Conservation (phyloP, 2,797 vertebrate species). For the Craterocephalus amniculus region DNA sequence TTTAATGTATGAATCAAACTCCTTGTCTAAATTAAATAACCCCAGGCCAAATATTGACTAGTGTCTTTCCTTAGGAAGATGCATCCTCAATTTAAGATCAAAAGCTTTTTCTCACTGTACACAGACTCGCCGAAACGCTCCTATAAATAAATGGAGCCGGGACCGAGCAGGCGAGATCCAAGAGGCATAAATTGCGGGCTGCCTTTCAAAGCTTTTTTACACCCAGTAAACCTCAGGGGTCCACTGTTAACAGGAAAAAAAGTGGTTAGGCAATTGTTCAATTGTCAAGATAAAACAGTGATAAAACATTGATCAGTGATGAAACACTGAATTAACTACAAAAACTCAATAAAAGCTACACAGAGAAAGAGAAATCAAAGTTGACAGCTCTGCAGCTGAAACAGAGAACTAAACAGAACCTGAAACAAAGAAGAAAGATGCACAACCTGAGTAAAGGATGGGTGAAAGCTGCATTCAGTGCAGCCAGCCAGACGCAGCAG, state of each 20-base stretch:
- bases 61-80: constrained; percentile 68
- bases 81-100: constrained; percentile 72
- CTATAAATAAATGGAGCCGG: constrained; percentile 65
- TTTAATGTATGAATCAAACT: constrained; percentile 80
- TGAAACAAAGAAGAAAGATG: constrained; percentile 42
- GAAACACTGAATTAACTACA: constrained; percentile 71
- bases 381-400: constrained; percentile 50
- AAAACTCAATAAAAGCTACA: constrained; percentile 58
- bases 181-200: constrained; percentile 70
- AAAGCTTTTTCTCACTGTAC: constrained; percentile 65
- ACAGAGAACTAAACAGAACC: constrained; percentile 36
- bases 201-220: constrained; percentile 61
- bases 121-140: constrained; percentile 54
- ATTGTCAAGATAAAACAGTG: constrained; percentile 73
- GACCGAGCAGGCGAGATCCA: constrained; percentile 53
- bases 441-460: constrained; percentile 17
- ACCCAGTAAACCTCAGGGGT: constrained; percentile 62
- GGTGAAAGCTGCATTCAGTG: constrained; percentile 18
- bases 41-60: constrained; percentile 79
- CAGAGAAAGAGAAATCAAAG: constrained; percentile 56
- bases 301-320: constrained; percentile 76
- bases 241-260: constrained; percentile 57
- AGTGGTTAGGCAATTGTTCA: constrained; percentile 65
- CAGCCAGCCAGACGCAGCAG: constrained; percentile 34
- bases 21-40: constrained; percentile 79